Evolutionary conservation across 1,140 invertebrate species (phyloP), one percentile per base, ranked within the genome.

Genomic region (Hylyphantes graminicola): DNA sequence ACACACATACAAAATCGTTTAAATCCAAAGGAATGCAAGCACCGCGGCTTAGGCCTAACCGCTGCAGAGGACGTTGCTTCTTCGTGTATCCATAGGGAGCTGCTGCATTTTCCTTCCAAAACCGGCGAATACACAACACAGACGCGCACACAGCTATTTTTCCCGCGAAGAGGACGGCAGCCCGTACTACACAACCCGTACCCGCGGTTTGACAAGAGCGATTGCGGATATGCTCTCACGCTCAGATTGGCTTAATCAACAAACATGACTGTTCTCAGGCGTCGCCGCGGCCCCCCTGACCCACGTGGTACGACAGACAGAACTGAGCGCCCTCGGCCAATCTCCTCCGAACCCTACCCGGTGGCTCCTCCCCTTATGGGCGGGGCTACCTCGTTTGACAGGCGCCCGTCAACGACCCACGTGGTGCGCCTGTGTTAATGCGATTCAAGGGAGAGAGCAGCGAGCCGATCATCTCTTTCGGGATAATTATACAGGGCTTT

Each of bases 161-260:
- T 59, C 54, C 79, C 70, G 70, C 68, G 80, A 73, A 76, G 61
- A 35, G 54, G 50, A 73, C 67, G 63, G 63, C 70, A 74, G 72
- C 70, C 50, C 51, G 19, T 51, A 81, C 70, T 68, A 81, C 59
- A 85, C 74, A 77, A 85, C 82, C 82, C 73, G 74, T 77, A 76
- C 74, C 82, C 82, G 82, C 82, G 82, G 86, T 85, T 76, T 76
- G 73, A 85, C 86, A 75, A 86, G 80, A 81, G 78, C 86, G 82
- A 85, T 85, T 81, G 83, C 82, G 86, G 86, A 87, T 88, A 88
- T 89, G 87, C 85, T 87, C 86, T 89, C 86, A 87, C 84, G 82
- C 83, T 87, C 83, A 88, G 88, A 89, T 89, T 89, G 88, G 88
- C 88, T 87, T 87, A 87, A 88, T 89, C 87, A 86, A 87, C 87